Base-by-base conservation (phyloP, 2,797 vertebrate species). In the Anolis apletophallus region DNA sequence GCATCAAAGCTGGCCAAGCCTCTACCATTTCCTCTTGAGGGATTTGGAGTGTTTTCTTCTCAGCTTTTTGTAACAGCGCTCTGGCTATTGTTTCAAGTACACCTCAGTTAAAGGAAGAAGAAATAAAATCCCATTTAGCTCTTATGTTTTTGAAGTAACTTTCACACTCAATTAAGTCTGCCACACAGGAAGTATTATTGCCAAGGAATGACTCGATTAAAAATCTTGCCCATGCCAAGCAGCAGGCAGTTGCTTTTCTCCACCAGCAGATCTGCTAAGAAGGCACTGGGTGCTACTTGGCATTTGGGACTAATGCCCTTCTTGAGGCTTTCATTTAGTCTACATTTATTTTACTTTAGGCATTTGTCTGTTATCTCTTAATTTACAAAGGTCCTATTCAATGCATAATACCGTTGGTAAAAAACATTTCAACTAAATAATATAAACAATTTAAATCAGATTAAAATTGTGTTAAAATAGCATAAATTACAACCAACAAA, bases 1-100 rank as follows among this genome's bases (percentile, higher is more conserved):
- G 91, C 83, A 88, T 93, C 87, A 90, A 72, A 89, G 40, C 29
- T 0, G 78, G 88, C 85, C 85, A 90, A 79, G 69, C 74, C 89
- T 88, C 82, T 86, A 82, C 55, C 77, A 84, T 50, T 21, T 50
- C 55, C 72, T 81, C n/a, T 67, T 81, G 0, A 2, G 50, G 50
- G 46, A 40, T 86, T 55, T 73, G 71, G 0, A 61, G 79, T 57
- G 88, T 55, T 46, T 90, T 67, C n/a, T 73, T 80, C 78, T 73
- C 29, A 36, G n/a, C 32, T 46, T 85, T 84, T 52, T 9, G 69
- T 67, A 75, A 83, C 36, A 61, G 6, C 1, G 21, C 12, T 88
- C 59, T 72, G 69, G 55, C 13, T n/a, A 77, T 0, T 61, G 88
- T 36, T 0, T 0, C 29, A 88, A 74, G 64, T 89, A 69, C 46